Percentiles rank a stretch among this genome's conserved stretches.
These are phyloP conservation scores for Palaemon carinicauda DNA, from an alignment of 1,140 invertebrate genomes.

Conservation along the genomic window DNA sequence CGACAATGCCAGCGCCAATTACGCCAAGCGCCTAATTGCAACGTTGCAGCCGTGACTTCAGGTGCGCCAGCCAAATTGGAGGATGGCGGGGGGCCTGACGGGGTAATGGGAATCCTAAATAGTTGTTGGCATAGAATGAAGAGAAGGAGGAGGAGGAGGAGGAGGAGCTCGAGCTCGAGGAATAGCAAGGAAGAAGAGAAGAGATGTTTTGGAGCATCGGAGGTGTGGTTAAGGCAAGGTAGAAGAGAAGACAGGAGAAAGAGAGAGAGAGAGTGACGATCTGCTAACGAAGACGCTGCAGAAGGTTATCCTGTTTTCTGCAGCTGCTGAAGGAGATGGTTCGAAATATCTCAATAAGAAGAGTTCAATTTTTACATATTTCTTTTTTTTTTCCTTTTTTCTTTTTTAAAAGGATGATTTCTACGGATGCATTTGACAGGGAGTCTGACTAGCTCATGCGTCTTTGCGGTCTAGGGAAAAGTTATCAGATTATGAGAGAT, in stretches of 20 bases:
- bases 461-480: too few species aligned
- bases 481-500: too few species aligned
- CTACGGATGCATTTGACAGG: too few species aligned
- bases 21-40: constrained; percentile 34
- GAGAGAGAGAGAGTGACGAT: neutral
- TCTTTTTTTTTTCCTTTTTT: too few species aligned
- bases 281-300: neutral
- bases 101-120: neutral
- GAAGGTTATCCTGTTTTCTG: neutral
- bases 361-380: too few species aligned
- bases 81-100: neutral
- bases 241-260: too few species aligned
- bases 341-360: too few species aligned
- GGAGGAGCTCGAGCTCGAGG: neutral
- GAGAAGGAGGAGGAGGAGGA: neutral
- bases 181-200: neutral
- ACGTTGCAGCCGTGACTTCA: constrained; percentile 29
- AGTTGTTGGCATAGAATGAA: too few species aligned
- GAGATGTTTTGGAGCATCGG: neutral
- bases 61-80: constrained; percentile 29
- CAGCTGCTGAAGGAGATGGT: too few species aligned
- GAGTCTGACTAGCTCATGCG: too few species aligned
- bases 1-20: constrained; percentile 39
- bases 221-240: neutral
- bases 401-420: too few species aligned